Percentiles rank a stretch among this genome's conserved stretches.
These are phyloP conservation scores for Drosophila aff. DNA, from an alignment of 1,140 invertebrate genomes.

Conservation along the genomic window DNA sequence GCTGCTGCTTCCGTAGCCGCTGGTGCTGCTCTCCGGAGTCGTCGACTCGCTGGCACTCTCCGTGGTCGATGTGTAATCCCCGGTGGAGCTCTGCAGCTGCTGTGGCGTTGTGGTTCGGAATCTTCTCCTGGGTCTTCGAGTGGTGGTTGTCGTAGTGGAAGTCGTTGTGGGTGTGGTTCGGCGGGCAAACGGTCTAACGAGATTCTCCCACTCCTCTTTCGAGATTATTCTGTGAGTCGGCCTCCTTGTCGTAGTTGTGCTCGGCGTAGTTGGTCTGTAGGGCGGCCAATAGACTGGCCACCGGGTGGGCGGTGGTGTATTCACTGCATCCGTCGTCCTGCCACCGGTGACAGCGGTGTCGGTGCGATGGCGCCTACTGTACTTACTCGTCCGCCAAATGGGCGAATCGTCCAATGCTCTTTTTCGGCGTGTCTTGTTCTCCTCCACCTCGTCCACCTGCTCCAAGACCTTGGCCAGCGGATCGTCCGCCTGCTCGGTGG, in stretches of 20 bases:
- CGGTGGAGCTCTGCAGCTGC: conserved; percentile 18
- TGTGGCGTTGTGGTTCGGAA: conserved; percentile 20
- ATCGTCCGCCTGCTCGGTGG: conserved; percentile 54
- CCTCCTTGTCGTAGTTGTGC: conserved; percentile 23
- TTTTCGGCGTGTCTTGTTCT: conserved; percentile 6
- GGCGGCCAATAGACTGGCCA: conserved; percentile 29
- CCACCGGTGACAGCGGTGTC: background rate
- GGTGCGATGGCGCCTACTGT: conserved; percentile 63
- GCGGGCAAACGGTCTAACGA: background rate
- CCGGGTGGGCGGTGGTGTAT: background rate
- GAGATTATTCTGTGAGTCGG: conserved; percentile 19
- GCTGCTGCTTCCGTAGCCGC: conserved; percentile 17
- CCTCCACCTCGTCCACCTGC: conserved; percentile 47
- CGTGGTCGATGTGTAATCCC: conserved; percentile 19
- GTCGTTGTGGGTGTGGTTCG: background rate
- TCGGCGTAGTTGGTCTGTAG: conserved; percentile 12
- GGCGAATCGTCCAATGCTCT: conserved; percentile 35
- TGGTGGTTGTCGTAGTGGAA: conserved; percentile 6
- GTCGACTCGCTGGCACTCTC: conserved; percentile 30
- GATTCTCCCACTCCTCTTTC: conserved; percentile 57
- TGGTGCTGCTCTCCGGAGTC: conserved; percentile 32
- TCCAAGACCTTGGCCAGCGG: conserved; percentile 54
- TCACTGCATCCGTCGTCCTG: conserved; percentile 8
- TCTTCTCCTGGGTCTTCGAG: conserved; percentile 14
- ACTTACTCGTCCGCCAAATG: conserved; percentile 47